These are phyloP conservation scores for Hetaerina americana DNA, from an alignment of 1,140 invertebrate genomes.

Conservation along the genomic window DNA sequence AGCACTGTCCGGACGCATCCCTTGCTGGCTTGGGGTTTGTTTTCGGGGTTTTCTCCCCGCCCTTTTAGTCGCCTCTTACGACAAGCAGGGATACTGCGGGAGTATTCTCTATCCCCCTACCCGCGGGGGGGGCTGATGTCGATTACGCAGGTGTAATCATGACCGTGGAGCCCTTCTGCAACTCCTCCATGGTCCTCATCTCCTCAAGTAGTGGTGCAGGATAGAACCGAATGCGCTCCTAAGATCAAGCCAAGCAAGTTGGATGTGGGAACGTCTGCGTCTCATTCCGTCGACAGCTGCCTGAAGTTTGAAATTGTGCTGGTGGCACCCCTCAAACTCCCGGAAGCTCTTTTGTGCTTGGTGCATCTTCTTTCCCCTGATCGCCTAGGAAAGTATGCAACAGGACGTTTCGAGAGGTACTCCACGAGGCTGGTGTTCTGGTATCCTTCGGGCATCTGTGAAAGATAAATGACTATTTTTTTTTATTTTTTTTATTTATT, in stretches of 20 bases:
- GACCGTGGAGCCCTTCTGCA: too few species aligned
- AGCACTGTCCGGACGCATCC: too few species aligned
- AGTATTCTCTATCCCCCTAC: too few species aligned
- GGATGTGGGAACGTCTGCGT: background rate
- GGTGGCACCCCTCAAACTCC: conserved; percentile 14
- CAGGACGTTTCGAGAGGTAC: conserved; percentile 12
- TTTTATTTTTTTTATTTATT: too few species aligned
- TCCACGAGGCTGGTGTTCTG: conserved; percentile 9
- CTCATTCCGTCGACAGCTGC: conserved; percentile 4
- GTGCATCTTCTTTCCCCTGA: background rate
- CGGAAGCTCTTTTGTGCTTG: conserved; percentile 15
- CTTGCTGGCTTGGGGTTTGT: too few species aligned
- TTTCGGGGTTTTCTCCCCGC: too few species aligned
- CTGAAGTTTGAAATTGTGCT: conserved; percentile 16
- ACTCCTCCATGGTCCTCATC: background rate
- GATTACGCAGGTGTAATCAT: too few species aligned
- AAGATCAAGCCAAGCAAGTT: conserved; percentile 8
- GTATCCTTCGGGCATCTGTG: background rate
- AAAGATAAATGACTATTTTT: background rate
- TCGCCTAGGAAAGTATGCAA: conserved; percentile 10
- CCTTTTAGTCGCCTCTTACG: too few species aligned
- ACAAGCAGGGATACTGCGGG: too few species aligned
- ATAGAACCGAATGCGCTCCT: conserved; percentile 6
- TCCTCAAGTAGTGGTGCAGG: conserved; percentile 9
- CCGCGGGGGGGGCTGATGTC: too few species aligned